These are phyloP conservation scores for Hemicordylus capensis DNA, from an alignment of 2,113 vertebrate genomes.

Conservation along the genomic window DNA sequence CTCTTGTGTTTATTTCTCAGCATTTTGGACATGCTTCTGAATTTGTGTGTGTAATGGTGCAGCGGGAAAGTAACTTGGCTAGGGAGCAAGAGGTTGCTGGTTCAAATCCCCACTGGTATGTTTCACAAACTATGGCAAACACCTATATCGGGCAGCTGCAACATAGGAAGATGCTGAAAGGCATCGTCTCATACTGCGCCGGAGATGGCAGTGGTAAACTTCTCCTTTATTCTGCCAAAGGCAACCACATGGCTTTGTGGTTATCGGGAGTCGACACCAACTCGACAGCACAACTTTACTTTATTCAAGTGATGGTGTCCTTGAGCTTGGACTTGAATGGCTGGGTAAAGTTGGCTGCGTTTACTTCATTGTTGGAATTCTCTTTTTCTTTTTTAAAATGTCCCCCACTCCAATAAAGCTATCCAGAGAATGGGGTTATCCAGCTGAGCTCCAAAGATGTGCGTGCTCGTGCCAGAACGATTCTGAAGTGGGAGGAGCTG, in stretches of 20 bases:
- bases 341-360: neutral
- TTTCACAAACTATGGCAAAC: too few species aligned
- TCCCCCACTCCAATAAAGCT: constrained; percentile 71
- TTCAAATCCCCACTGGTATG: too few species aligned
- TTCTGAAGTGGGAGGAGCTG: constrained; percentile 92
- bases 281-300: too few species aligned
- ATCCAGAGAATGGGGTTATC: constrained; percentile 92
- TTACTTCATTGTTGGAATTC: neutral
- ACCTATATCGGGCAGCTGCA: too few species aligned
- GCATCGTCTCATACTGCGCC: too few species aligned
- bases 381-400: neutral
- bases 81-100: too few species aligned
- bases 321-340: neutral
- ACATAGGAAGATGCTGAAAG: too few species aligned
- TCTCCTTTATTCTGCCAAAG: too few species aligned
- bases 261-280: too few species aligned
- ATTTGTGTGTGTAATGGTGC: neutral
- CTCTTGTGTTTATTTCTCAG: neutral
- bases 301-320: neutral
- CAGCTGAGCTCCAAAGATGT: constrained; percentile 83
- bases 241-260: too few species aligned
- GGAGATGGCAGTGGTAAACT: too few species aligned
- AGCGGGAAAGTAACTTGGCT: too few species aligned
- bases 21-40: neutral
- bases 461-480: constrained; percentile 85